Evolutionary conservation across 2,113 vertebrate genomes (phyloP).

Genomic region (Gorsachius goisagi): DNA sequence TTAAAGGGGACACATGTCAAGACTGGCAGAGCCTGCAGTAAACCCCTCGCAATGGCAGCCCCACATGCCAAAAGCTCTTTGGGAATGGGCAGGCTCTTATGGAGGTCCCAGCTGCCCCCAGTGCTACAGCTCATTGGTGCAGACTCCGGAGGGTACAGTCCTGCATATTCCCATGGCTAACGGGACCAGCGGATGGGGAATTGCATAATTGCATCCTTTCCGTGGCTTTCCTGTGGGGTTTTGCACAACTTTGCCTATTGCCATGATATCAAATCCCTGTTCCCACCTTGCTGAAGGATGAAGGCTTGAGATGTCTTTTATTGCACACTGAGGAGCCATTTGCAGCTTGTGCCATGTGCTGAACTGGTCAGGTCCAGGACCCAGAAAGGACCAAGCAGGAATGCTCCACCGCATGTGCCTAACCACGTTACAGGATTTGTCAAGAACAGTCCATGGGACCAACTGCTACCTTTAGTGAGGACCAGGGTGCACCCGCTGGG

Average conservation of each 20-base stretch:
- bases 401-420: neutral
- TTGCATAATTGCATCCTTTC: neutral
- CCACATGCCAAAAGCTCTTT: neutral
- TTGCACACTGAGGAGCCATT: neutral
- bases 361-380: rapidly evolving
- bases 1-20: neutral
- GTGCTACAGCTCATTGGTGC: neutral
- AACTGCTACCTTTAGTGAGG: neutral
- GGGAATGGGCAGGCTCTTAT: neutral
- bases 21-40: neutral
- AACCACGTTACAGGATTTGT: rapidly evolving
- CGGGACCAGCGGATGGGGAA: rapidly evolving
- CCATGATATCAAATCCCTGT: neutral
- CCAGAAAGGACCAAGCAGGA: neutral
- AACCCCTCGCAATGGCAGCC: neutral
- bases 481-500: neutral
- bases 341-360: neutral
- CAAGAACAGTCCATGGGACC: neutral
- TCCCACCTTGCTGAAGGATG: neutral
- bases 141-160: neutral
- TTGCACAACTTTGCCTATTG: neutral
- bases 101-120: neutral
- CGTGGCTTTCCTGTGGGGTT: neutral
- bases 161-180: neutral
- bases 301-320: rapidly evolving